Base-by-base conservation (phyloP, 1,140 invertebrate genomes). In the Bombus haemorrhoidalis region DNA sequence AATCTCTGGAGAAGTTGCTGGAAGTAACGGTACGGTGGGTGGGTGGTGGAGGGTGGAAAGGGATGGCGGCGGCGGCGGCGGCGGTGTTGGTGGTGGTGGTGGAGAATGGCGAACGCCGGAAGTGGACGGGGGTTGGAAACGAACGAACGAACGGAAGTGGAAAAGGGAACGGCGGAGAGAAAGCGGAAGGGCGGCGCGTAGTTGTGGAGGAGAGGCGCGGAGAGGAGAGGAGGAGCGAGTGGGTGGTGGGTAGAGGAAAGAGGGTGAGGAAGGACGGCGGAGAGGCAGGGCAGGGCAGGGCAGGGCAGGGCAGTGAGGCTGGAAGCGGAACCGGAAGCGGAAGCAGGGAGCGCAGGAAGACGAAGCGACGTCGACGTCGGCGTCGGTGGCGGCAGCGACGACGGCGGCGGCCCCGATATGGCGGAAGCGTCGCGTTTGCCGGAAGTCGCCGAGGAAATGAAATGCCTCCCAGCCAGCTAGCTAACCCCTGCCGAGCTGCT, bases 401-500 rank as follows among this genome's bases (percentile, higher is more conserved):
- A 92, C 93, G 90, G 75, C 89, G 89, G 82, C 92, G 91, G 93
- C 93, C 93, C 93, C 92, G 92, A 94, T 94, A 93, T 91, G 89
- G 92, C 94, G 94, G 94, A 95, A 95, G 94, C 94, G 92, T 93
- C 94, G 94, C 93, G 93, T 94, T 95, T 94, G 93, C 94, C 94
- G 94, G 94, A 94, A 95, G 94, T 94, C 93, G 92, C 91, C 91
- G 91, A 94, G 94, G 94, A 95, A 95, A 95, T 95, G 94, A 95
- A 95, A 95, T 93, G 91, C 92, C 93, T 91, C 92, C 89, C 89
- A 87, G 89, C 87, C 89, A 72, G 79, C 80, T 77, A 72, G 79
- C 80, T 86, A 84, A 76, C 86, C 87, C 83, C 87, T 78, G 34
- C 81, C 73, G 57, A 59, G 87, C 82, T 77, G 68, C 80, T 86